Percentiles rank a stretch among this genome's conserved stretches.
These are phyloP conservation scores for Glaucopsyche alexis DNA, from an alignment of 2,888 invertebrate species.

Conservation along the genomic window DNA sequence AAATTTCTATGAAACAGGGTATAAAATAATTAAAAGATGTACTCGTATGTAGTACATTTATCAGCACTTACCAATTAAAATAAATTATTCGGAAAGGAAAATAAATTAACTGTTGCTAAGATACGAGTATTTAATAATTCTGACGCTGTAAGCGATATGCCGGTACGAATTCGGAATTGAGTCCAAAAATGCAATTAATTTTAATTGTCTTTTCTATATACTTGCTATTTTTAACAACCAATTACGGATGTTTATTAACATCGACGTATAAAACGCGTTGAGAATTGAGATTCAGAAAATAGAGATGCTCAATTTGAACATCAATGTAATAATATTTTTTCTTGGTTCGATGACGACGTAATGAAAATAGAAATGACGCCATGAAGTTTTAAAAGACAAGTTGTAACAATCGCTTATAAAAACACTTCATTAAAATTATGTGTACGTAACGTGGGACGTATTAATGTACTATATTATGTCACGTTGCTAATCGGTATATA, in stretches of 20 bases:
- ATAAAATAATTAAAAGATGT: neutral
- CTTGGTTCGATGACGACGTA: neutral
- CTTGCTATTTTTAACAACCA: conserved; percentile 7
- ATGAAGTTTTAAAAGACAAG: neutral
- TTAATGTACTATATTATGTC: neutral
- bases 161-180: conserved; percentile 9
- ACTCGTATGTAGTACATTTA: no score
- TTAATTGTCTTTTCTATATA: conserved; percentile 22
- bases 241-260: neutral
- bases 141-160: conserved; percentile 6
- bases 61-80: neutral
- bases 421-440: conserved; percentile 12
- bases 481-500: neutral
- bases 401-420: conserved; percentile 5
- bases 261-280: neutral
- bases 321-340: neutral
- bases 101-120: conserved; percentile 16
- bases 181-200: conserved; percentile 32
- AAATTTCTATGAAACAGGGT: neutral
- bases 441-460: conserved; percentile 13
- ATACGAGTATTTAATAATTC: neutral
- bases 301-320: neutral
- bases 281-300: neutral
- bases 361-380: conserved; percentile 23
- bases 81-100: conserved; percentile 13